Base-by-base conservation (phyloP, 2,888 invertebrate genomes). In the Icerya purchasi region DNA sequence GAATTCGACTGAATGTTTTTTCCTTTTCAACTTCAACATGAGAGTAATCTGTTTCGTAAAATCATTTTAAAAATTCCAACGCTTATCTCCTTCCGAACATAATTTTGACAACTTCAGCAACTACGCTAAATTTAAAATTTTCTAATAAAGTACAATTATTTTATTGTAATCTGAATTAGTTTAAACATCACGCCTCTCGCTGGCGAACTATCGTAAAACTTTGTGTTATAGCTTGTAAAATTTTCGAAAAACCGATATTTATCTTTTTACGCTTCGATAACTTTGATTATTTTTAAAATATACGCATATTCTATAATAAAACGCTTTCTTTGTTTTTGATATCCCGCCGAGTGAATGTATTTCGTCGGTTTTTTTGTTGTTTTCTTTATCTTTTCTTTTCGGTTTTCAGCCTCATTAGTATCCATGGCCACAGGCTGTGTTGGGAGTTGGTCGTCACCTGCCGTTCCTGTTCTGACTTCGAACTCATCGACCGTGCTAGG, bases 331-430 rank as follows among this genome's bases (percentile, higher is more conserved):
- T n/a, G n/a, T n/a, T n/a, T n/a, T n/a, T n/a, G n/a, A n/a, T n/a
- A n/a, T n/a, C n/a, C n/a, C n/a, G n/a, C n/a, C n/a, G n/a, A n/a
- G n/a, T n/a, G n/a, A n/a, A n/a, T n/a, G n/a, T n/a, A n/a, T n/a
- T n/a, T n/a, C n/a, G n/a, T n/a, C n/a, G n/a, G n/a, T n/a, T n/a
- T n/a, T n/a, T n/a, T n/a, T n/a, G n/a, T n/a, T n/a, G n/a, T n/a
- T n/a, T n/a, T n/a, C n/a, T 50, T 22, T 57, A 52, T 3, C 36
- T 22, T 8, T 22, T 21, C 1, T 19, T 55, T 86, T 55, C 84
- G 83, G 0, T 80, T 83, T 22, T 72, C 75, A 1, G 75, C 82
- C 3, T 69, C 70, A 21, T 56, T 77, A 18, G 72, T 73, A 22
- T 70, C 74, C 1, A 68, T 75, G 56, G 69, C 72, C 1, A 69